phyloP scores from a whole-genome alignment of 2,113 vertebrate genomes.

The Polypterus bichir region DNA sequence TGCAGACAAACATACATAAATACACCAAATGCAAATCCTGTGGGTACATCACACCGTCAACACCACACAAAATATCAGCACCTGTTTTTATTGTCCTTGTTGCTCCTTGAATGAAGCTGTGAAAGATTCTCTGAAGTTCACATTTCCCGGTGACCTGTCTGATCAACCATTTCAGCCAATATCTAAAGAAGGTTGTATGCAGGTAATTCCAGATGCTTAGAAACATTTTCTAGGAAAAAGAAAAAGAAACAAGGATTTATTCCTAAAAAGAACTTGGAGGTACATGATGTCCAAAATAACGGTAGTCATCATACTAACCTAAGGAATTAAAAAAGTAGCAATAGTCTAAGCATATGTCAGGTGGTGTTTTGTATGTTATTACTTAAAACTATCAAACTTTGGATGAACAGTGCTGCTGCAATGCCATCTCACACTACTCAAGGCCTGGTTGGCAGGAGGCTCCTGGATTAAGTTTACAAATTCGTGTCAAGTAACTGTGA shows the following conservation, averaged over 20 bases:
- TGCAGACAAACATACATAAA: too few relatives aligned
- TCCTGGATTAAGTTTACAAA: too few relatives aligned
- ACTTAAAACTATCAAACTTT: too few relatives aligned
- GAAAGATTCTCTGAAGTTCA: slow-evolving; percentile 79
- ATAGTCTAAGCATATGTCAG: not conserved
- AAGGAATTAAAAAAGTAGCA: not conserved
- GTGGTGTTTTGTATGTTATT: too few relatives aligned
- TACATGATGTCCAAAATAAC: not conserved
- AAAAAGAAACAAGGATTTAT: slow-evolving; percentile 11
- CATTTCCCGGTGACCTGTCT: slow-evolving; percentile 69
- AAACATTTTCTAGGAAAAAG: slow-evolving; percentile 57
- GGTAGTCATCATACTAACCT: not conserved
- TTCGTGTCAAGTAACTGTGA: too few relatives aligned
- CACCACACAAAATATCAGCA: slow-evolving; percentile 22
- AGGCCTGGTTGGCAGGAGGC: too few relatives aligned
- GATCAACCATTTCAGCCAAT: slow-evolving; percentile 85
- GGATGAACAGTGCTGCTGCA: too few relatives aligned
- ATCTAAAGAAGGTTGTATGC: slow-evolving; percentile 69
- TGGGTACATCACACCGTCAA: too few relatives aligned
- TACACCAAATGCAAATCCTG: too few relatives aligned
- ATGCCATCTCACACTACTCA: too few relatives aligned
- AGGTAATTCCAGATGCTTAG: slow-evolving; percentile 65
- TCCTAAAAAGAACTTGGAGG: not conserved
- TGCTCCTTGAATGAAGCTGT: slow-evolving; percentile 49
- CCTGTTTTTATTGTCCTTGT: slow-evolving; percentile 63